phyloP scores from a whole-genome alignment of 2,888 invertebrate species.

The Sarcophaga caerulescens region DNA sequence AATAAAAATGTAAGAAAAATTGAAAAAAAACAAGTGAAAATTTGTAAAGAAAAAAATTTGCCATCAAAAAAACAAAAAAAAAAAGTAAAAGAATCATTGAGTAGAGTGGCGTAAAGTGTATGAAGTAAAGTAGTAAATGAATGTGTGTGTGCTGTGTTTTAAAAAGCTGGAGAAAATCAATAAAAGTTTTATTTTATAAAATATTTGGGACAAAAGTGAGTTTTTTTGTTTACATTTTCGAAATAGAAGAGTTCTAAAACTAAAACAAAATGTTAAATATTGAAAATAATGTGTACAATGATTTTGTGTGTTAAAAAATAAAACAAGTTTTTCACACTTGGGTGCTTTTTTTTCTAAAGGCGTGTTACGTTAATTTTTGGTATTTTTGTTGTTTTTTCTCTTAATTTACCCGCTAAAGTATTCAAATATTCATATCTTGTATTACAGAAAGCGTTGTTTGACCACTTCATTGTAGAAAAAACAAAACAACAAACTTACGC shows the following conservation, averaged over 20 bases:
- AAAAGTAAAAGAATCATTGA: too few species aligned
- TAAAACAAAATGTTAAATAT: not conserved
- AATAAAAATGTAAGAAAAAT: not conserved
- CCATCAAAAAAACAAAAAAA: too few species aligned
- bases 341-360: slow-evolving; percentile 57
- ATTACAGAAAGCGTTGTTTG: slow-evolving; percentile 72
- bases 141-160: slow-evolving; percentile 11
- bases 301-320: not conserved
- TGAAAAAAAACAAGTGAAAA: slow-evolving; percentile 34
- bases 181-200: slow-evolving; percentile 42
- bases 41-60: not conserved
- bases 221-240: slow-evolving; percentile 1
- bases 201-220: slow-evolving; percentile 48
- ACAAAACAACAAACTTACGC: slow-evolving; percentile 68
- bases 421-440: slow-evolving; percentile 30
- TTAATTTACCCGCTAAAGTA: slow-evolving; percentile 47
- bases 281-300: not conserved
- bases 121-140: not conserved
- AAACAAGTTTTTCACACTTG: slow-evolving; percentile 68
- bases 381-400: slow-evolving; percentile 5
- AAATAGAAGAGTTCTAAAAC: not conserved
- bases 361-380: slow-evolving; percentile 58
- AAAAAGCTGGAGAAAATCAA: slow-evolving; percentile 61
- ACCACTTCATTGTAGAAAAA: slow-evolving; percentile 72
- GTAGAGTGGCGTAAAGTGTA: too few species aligned